Evolutionary conservation across 2,888 invertebrate species (phyloP).

Genomic region (Megaustenia siamemsis): DNA sequence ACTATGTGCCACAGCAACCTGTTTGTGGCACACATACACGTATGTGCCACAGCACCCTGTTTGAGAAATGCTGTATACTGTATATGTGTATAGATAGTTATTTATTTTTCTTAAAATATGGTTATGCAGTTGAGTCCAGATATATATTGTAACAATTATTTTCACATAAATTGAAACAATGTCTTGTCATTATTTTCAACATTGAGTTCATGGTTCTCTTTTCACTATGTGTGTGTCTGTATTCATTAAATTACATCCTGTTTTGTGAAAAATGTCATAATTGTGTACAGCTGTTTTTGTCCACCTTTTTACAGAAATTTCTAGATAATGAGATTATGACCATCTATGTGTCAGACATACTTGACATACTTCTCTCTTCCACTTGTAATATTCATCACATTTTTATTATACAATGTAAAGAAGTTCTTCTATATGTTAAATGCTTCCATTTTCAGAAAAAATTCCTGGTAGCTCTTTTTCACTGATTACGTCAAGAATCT

Average conservation of each 20-base stretch:
- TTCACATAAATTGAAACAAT: background rate
- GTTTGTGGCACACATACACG: no score
- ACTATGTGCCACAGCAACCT: no score
- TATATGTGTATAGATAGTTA: slow-evolving; percentile 17
- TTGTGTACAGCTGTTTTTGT: slow-evolving; percentile 7
- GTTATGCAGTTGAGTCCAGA: background rate
- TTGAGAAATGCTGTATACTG: no score
- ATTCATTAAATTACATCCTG: background rate
- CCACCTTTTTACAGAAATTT: background rate
- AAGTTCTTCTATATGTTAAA: background rate
- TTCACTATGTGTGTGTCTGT: background rate
- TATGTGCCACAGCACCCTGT: no score
- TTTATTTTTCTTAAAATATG: background rate
- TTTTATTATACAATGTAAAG: background rate
- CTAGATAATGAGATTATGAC: background rate
- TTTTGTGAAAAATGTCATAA: background rate
- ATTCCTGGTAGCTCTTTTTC: slow-evolving; percentile 46
- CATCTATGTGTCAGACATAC: background rate
- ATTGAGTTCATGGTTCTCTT: background rate
- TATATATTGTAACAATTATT: background rate
- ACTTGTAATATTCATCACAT: background rate
- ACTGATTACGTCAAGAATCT: slow-evolving; percentile 44
- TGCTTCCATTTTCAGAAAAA: slow-evolving; percentile 45
- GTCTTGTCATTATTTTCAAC: background rate
- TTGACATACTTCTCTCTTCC: background rate